Evolutionary conservation across 2,797 vertebrate species (phyloP).

Genomic region (Acestrorhynchus altus): DNA sequence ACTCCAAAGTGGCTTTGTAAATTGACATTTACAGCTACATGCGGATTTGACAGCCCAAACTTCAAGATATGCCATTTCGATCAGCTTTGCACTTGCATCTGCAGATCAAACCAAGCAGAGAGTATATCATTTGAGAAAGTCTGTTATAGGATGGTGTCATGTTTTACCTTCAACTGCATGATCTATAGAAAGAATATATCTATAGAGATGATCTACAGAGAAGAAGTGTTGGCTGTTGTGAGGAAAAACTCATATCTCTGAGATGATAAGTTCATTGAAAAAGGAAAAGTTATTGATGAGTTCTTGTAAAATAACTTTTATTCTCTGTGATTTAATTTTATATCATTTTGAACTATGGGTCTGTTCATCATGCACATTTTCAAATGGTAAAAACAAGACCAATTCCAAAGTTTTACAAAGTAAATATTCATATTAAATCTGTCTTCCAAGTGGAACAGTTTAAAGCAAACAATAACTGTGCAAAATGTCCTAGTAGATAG

Average conservation of each 20-base stretch:
- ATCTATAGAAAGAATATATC: background rate
- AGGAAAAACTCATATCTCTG: background rate
- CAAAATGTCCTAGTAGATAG: too few relatives aligned
- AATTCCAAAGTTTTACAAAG: too few relatives aligned
- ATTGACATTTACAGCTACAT: constrained; percentile 53
- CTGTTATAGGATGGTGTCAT: constrained; percentile 5
- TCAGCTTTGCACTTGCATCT: background rate
- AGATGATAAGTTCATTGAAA: background rate
- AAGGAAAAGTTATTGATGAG: background rate
- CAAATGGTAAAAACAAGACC: too few relatives aligned
- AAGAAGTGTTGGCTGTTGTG: background rate
- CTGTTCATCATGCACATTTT: too few relatives aligned
- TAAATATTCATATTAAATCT: too few relatives aligned
- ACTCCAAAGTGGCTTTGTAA: constrained; percentile 29
- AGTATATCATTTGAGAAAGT: background rate
- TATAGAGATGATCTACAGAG: background rate
- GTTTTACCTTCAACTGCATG: background rate
- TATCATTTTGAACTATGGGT: too few relatives aligned
- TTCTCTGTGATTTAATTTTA: too few relatives aligned
- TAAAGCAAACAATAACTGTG: too few relatives aligned
- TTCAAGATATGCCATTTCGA: constrained; percentile 7
- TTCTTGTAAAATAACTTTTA: too few relatives aligned
- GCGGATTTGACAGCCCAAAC: constrained; percentile 32
- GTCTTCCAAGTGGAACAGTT: too few relatives aligned
- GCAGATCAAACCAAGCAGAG: background rate